A percentile compares a stretch with the other conserved stretches of the same genome.
Evolutionary conservation across 2,797 vertebrate genomes (phyloP).

Genomic region (Sarcophilus harrisii): DNA sequence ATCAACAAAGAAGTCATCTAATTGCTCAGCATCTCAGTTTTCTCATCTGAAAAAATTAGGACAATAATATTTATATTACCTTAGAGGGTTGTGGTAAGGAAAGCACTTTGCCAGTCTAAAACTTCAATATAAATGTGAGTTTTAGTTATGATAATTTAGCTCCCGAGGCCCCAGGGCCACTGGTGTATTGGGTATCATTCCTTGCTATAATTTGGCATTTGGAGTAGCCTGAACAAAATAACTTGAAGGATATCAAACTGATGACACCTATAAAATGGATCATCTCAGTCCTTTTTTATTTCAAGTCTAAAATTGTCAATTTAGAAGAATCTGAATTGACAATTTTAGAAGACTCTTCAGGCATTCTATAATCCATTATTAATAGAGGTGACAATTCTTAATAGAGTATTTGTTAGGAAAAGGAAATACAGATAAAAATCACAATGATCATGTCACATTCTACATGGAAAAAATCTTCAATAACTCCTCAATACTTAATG

Average conservation of each 20-base stretch:
- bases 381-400: not conserved
- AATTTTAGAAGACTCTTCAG: not conserved
- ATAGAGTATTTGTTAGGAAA: not conserved
- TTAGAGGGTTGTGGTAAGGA: not conserved
- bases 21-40: not conserved
- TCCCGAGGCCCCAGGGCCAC: not conserved
- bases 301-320: not conserved
- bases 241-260: not conserved
- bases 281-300: not conserved
- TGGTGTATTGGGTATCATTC: not conserved
- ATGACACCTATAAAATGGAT: not conserved
- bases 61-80: not conserved
- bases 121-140: not conserved
- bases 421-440: not conserved
- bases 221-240: not conserved
- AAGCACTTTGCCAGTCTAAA: not conserved
- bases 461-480: not conserved
- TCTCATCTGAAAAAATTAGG: not conserved
- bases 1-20: not conserved
- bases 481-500: fast-evolving
- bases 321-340: not conserved
- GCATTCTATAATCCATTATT: not conserved
- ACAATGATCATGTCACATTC: not conserved
- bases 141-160: not conserved
- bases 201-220: not conserved